Evolutionary conservation across 2,888 invertebrate species (phyloP).

Genomic region (Cheilosia grossa): DNA sequence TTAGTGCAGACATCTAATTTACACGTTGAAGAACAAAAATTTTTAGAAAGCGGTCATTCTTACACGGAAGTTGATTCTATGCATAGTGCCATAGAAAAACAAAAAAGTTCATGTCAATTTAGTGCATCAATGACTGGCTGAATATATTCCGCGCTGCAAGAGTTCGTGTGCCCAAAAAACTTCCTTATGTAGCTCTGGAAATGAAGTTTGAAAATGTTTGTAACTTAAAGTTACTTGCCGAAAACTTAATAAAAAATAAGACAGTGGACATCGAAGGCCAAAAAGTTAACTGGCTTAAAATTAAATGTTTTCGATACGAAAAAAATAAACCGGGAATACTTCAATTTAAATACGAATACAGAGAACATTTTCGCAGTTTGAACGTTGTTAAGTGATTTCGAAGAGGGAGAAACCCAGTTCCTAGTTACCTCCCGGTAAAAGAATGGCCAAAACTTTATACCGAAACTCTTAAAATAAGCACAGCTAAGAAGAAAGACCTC

Average conservation of each 20-base stretch:
- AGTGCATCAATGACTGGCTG: constrained; percentile 13
- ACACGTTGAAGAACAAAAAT: not conserved
- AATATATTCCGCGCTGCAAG: constrained; percentile 20
- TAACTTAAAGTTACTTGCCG: constrained; percentile 24
- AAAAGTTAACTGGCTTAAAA: too few species aligned
- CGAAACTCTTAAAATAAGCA: too few species aligned
- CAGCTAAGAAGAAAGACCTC: too few species aligned
- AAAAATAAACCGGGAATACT: not conserved
- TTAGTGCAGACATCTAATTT: constrained; percentile 16
- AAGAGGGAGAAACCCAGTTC: too few species aligned
- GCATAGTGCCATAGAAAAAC: constrained; percentile 33
- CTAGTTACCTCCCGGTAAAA: too few species aligned
- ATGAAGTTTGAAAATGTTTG: constrained; percentile 28
- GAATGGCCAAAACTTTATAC: too few species aligned
- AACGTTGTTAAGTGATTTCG: too few species aligned
- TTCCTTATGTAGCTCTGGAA: constrained; percentile 14
- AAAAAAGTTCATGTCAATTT: not conserved
- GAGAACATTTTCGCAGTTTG: too few species aligned
- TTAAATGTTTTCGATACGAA: too few species aligned
- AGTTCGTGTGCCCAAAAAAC: constrained; percentile 6
- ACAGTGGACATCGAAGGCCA: too few species aligned
- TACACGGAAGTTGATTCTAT: constrained; percentile 16
- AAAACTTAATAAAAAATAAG: not conserved
- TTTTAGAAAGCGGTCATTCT: constrained; percentile 2
- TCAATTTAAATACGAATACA: too few species aligned